Conservation (phyloP, 2,797 vertebrate species). For the Hippoglossus hippoglossus region DNA sequence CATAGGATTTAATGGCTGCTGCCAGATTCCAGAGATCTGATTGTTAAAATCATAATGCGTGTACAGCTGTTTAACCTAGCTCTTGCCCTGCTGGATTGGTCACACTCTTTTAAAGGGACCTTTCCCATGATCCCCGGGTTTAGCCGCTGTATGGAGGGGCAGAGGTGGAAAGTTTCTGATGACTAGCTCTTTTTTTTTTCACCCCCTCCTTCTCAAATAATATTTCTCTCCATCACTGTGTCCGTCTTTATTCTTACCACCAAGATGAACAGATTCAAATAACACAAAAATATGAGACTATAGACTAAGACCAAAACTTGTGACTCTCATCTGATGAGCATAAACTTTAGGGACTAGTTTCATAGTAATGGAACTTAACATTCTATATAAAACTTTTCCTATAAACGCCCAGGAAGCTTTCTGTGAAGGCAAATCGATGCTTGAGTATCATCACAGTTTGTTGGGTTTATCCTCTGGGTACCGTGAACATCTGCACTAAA, state of each 20-base stretch:
- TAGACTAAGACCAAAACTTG: too few relatives aligned
- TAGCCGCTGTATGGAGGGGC: constrained; percentile 7
- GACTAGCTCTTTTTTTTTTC: not conserved
- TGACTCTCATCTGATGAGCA: too few relatives aligned
- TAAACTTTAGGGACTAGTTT: too few relatives aligned
- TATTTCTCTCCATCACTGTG: not conserved
- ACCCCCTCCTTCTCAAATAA: not conserved
- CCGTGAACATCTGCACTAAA: not conserved
- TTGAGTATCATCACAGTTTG: too few relatives aligned
- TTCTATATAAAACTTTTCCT: too few relatives aligned
- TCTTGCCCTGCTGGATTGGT: constrained; percentile 49
- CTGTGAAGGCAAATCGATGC: too few relatives aligned
- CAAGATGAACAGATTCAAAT: too few relatives aligned
- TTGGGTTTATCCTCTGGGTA: not conserved
- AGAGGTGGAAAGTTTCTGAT: constrained; percentile 37
- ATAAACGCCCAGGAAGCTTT: too few relatives aligned
- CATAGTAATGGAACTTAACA: too few relatives aligned
- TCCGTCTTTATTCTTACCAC: too few relatives aligned
- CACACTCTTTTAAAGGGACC: constrained; percentile 62
- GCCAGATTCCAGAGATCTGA: constrained; percentile 63
- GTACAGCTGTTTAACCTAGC: constrained; percentile 71
- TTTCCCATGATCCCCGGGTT: constrained; percentile 67
- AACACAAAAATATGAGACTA: too few relatives aligned
- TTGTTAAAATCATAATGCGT: constrained; percentile 70
- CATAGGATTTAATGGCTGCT: constrained; percentile 15